phyloP scores from a whole-genome alignment of 2,888 invertebrate genomes.

The Mylabris sibirica region DNA sequence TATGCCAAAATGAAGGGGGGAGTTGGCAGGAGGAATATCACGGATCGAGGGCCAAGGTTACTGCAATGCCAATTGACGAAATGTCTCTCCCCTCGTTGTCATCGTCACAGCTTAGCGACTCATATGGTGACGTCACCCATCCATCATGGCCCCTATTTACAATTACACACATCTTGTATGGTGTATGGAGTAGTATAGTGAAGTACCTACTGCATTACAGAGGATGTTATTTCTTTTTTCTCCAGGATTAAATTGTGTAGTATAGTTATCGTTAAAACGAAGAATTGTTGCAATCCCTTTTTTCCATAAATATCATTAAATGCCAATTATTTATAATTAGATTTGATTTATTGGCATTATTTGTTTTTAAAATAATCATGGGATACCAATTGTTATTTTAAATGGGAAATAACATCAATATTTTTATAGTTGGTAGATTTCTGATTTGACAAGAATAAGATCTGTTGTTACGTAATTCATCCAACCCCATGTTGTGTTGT shows the following conservation, averaged over 20 bases:
- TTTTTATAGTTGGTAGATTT: constrained; percentile 12
- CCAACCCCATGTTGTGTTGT: constrained; percentile 24
- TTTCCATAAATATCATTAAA: constrained; percentile 14
- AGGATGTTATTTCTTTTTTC: background rate
- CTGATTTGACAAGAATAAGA: constrained; percentile 27
- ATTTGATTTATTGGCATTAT: constrained; percentile 23
- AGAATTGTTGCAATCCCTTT: background rate
- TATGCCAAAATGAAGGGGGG: constrained; percentile 12
- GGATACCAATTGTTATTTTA: background rate
- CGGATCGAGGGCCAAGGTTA: constrained; percentile 39
- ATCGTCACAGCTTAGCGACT: constrained; percentile 43
- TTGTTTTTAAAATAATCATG: too few species aligned
- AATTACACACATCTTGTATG: background rate
- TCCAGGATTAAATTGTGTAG: background rate
- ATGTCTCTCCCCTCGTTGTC: constrained; percentile 43
- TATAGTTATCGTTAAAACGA: too few species aligned
- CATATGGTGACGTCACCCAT: constrained; percentile 50
- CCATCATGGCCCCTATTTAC: constrained; percentile 50
- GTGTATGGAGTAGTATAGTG: background rate
- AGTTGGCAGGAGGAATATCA: constrained; percentile 14
- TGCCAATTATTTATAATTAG: constrained; percentile 24
- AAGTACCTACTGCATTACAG: background rate
- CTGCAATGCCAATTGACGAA: constrained; percentile 51
- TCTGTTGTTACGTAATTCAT: background rate
- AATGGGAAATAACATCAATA: background rate